Conservation (phyloP, 2,797 vertebrate species). For the Pitangus sulphuratus region DNA sequence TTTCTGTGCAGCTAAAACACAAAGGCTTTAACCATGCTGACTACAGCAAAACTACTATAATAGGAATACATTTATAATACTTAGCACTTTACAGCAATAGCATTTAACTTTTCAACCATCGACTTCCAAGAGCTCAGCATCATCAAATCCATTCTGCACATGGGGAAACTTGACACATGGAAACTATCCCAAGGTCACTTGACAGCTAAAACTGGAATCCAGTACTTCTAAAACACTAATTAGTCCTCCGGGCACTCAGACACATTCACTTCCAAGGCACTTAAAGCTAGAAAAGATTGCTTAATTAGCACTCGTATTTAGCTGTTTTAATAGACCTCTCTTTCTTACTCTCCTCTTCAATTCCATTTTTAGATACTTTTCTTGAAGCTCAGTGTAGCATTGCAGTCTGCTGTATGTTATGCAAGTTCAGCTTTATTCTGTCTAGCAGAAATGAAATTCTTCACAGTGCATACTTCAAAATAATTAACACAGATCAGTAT, state of each 20-base stretch:
- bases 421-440: constrained; percentile 38
- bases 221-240: background rate
- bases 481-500: constrained; percentile 30
- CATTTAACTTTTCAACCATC: background rate
- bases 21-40: background rate
- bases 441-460: constrained; percentile 32
- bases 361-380: constrained; percentile 8
- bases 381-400: background rate
- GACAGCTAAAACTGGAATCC: background rate
- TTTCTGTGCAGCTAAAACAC: background rate
- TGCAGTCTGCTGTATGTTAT: constrained; percentile 15
- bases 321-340: background rate
- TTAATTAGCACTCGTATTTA: background rate
- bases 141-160: background rate
- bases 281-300: background rate
- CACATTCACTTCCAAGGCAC: background rate
- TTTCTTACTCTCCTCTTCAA: background rate
- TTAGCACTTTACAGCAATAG: background rate
- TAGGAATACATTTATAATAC: background rate
- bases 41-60: background rate
- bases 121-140: background rate
- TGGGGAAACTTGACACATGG: background rate
- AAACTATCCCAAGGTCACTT: background rate
- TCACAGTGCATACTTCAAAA: constrained; percentile 46
- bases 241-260: background rate